Evolutionary conservation across 1,140 invertebrate species (phyloP).

Genomic region (Drosophila pseudoobscura): DNA sequence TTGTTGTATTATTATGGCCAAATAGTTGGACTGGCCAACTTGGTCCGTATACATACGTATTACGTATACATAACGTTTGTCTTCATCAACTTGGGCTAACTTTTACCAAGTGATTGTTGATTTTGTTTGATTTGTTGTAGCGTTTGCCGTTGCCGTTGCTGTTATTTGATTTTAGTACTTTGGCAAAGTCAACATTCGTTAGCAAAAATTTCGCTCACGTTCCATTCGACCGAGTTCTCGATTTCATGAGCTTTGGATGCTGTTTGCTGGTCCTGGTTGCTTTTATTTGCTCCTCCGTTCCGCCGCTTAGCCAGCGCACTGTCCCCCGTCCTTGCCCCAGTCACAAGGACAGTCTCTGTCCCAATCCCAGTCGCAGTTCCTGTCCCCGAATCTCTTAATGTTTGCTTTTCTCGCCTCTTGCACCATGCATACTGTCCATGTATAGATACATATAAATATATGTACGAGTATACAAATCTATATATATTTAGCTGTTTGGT

Average conservation of each 20-base stretch:
- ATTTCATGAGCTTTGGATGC: slow-evolving; percentile 68
- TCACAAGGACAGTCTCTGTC: not conserved
- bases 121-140: slow-evolving; percentile 70
- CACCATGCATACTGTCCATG: slow-evolving; percentile 39
- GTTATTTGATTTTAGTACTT: slow-evolving; percentile 79
- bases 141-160: slow-evolving; percentile 42
- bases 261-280: slow-evolving; percentile 27
- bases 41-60: not conserved
- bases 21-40: slow-evolving; percentile 48
- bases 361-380: slow-evolving; percentile 4
- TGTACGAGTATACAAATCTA: not conserved
- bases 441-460: slow-evolving; percentile 17
- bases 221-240: slow-evolving; percentile 67
- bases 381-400: slow-evolving; percentile 6
- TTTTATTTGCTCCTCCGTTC: slow-evolving; percentile 62
- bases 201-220: slow-evolving; percentile 76
- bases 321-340: too few relatives aligned
- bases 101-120: slow-evolving; percentile 68
- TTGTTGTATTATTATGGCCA: slow-evolving; percentile 38
- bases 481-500: slow-evolving; percentile 25
- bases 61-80: slow-evolving; percentile 30
- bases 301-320: slow-evolving; percentile 41
- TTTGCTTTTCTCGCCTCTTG: slow-evolving; percentile 41
- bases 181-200: slow-evolving; percentile 78
- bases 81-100: slow-evolving; percentile 59